A percentile compares a stretch with the other conserved stretches of the same genome.
Conservation (phyloP, 2,888 invertebrate species). For the Synanthedon andrenaeformis region DNA sequence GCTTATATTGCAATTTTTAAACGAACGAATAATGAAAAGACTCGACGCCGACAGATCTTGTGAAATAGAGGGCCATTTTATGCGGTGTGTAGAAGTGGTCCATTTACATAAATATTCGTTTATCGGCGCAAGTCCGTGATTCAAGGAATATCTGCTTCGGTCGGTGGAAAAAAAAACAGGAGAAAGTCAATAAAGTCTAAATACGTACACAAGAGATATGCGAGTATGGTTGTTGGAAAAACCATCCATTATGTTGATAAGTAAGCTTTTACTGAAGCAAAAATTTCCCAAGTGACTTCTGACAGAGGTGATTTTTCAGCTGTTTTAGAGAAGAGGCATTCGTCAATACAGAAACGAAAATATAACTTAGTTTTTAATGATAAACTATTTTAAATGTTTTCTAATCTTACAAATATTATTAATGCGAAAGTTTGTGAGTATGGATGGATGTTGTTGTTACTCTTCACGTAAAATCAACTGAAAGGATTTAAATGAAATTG, state of each 20-base stretch:
- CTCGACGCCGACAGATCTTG: conserved; percentile 16
- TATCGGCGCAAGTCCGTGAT: conserved; percentile 42
- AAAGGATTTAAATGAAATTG: too few relatives aligned
- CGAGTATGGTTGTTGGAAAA: neutral
- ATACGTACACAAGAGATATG: neutral
- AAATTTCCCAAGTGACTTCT: neutral
- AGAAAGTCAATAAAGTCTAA: conserved; percentile 19
- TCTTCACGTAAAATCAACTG: too few relatives aligned
- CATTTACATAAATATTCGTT: conserved; percentile 59
- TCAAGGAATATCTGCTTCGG: conserved; percentile 37
- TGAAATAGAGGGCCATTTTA: conserved; percentile 31
- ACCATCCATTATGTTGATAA: neutral
- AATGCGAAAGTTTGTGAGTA: too few relatives aligned
- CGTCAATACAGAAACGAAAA: too few relatives aligned
- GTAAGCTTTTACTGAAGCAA: neutral
- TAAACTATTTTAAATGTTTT: too few relatives aligned
- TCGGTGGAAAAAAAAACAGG: conserved; percentile 23
- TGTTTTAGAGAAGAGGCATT: too few relatives aligned
- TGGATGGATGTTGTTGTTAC: too few relatives aligned
- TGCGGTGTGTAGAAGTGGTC: conserved; percentile 28
- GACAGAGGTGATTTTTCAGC: too few relatives aligned
- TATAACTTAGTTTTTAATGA: too few relatives aligned
- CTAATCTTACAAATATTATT: too few relatives aligned
- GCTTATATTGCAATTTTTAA: conserved; percentile 6
- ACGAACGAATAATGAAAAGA: conserved; percentile 31